Conservation (phyloP, 2,888 invertebrate genomes). For the Galeopsomyia nigrocyanea region DNA sequence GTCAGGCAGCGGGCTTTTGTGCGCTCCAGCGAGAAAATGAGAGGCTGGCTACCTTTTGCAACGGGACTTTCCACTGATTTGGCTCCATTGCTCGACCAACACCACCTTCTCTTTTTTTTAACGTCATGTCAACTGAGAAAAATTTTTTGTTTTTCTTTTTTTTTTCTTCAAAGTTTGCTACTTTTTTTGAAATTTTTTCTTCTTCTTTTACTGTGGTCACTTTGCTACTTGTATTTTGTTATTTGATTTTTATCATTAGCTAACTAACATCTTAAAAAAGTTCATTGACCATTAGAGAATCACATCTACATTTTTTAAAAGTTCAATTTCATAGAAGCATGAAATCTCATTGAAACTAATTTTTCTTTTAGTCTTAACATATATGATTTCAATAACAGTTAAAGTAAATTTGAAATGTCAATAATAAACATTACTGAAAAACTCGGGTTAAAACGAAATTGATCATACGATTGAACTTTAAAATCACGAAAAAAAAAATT, state of each 20-base stretch:
- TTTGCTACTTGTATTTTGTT: neutral
- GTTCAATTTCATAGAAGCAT: no score
- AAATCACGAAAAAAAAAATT: no score
- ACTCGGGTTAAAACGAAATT: no score
- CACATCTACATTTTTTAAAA: no score
- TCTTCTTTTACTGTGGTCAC: constrained; percentile 14
- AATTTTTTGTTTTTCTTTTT: constrained; percentile 14
- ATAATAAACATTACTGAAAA: no score
- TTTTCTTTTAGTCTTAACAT: no score
- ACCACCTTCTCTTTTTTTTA: constrained; percentile 27
- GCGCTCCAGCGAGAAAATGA: constrained; percentile 12
- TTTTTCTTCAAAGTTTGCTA: constrained; percentile 26
- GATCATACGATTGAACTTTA: no score
- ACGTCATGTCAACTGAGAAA: neutral
- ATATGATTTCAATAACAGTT: no score
- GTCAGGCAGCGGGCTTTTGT: neutral
- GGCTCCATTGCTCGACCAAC: constrained; percentile 45
- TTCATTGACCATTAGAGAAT: no score
- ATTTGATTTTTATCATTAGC: neutral
- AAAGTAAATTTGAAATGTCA: no score
- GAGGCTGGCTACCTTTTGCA: constrained; percentile 41
- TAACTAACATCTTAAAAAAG: no score
- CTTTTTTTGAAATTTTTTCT: constrained; percentile 9
- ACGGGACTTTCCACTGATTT: constrained; percentile 42
- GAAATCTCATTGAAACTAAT: no score